Conservation (phyloP, 2,113 vertebrate species). For the Caranx ignobilis region DNA sequence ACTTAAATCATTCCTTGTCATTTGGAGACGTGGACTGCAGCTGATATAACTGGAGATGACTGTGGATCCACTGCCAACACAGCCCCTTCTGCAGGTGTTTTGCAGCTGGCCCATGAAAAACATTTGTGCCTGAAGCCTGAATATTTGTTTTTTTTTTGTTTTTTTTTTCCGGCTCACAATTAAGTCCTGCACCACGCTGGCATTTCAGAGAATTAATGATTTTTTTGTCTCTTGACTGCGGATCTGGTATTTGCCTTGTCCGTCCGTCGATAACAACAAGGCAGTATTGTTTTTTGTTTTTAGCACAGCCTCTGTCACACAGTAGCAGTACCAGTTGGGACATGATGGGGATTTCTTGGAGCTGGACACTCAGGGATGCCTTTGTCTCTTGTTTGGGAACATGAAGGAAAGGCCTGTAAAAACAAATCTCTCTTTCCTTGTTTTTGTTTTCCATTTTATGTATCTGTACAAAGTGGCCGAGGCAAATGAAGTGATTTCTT, state of each 20-base stretch:
- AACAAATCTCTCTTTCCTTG: neutral
- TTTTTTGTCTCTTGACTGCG: constrained; percentile 61
- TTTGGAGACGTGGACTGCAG: constrained; percentile 9
- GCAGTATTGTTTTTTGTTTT: constrained; percentile 48
- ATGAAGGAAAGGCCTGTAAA: neutral
- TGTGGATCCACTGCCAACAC: constrained; percentile 32
- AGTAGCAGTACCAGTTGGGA: constrained; percentile 24
- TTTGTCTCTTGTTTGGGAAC: constrained; percentile 53
- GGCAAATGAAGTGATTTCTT: neutral
- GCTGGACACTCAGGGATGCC: constrained; percentile 42
- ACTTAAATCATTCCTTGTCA: constrained; percentile 13
- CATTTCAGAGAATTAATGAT: constrained; percentile 49
- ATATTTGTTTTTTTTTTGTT: constrained; percentile 27
- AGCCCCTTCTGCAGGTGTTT: constrained; percentile 44
- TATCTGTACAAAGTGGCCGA: neutral
- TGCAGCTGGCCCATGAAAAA: constrained; percentile 31
- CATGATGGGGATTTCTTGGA: constrained; percentile 33
- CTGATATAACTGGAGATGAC: constrained; percentile 40
- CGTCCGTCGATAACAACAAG: constrained; percentile 54
- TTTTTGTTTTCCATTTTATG: constrained; percentile 1
- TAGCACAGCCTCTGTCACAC: constrained; percentile 24
- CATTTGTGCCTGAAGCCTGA: constrained; percentile 42
- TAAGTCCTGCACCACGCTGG: constrained; percentile 28
- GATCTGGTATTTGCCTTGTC: constrained; percentile 53
- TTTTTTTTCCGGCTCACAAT: constrained; percentile 31